Evolutionary conservation across 2,888 invertebrate genomes (phyloP).

Genomic region (Drosophila phalerata): DNA sequence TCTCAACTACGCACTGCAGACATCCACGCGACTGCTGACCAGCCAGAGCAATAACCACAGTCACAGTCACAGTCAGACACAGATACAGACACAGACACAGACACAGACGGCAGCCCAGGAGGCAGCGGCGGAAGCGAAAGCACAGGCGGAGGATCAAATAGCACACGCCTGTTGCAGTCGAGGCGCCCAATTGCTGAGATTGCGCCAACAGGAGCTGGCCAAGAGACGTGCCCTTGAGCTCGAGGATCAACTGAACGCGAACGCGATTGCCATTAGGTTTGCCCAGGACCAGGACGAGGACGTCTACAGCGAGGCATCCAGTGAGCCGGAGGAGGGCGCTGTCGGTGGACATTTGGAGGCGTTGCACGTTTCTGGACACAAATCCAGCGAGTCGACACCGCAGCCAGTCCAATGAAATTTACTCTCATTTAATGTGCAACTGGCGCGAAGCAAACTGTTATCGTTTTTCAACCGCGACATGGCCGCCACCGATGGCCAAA

Average conservation of each 20-base stretch:
- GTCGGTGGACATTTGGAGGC: constrained; percentile 52
- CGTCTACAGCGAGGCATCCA: constrained; percentile 35
- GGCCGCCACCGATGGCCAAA: constrained; percentile 96
- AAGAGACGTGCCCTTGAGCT: constrained; percentile 67
- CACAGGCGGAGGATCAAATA: constrained; percentile 63
- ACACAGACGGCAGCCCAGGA: constrained; percentile 24
- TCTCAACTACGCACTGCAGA: constrained; percentile 83
- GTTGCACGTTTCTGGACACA: neutral
- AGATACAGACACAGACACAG: constrained; percentile 13
- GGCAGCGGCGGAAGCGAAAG: constrained; percentile 14
- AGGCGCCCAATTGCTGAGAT: constrained; percentile 71
- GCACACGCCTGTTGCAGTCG: constrained; percentile 75
- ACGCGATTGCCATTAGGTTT: constrained; percentile 34
- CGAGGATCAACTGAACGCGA: constrained; percentile 70
- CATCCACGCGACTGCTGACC: constrained; percentile 83
- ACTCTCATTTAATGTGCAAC: constrained; percentile 85
- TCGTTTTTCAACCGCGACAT: constrained; percentile 87
- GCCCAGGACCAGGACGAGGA: constrained; percentile 23
- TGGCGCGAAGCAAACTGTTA: constrained; percentile 85
- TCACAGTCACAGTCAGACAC: constrained; percentile 17
- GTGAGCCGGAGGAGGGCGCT: constrained; percentile 52
- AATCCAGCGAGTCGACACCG: constrained; percentile 16
- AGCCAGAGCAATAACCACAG: constrained; percentile 66
- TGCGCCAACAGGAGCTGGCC: constrained; percentile 71
- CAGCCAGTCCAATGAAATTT: constrained; percentile 84